Percentiles rank a stretch among this genome's conserved stretches.
Conservation (phyloP, 2,888 invertebrate species). For the Xestia c-nigrum region DNA sequence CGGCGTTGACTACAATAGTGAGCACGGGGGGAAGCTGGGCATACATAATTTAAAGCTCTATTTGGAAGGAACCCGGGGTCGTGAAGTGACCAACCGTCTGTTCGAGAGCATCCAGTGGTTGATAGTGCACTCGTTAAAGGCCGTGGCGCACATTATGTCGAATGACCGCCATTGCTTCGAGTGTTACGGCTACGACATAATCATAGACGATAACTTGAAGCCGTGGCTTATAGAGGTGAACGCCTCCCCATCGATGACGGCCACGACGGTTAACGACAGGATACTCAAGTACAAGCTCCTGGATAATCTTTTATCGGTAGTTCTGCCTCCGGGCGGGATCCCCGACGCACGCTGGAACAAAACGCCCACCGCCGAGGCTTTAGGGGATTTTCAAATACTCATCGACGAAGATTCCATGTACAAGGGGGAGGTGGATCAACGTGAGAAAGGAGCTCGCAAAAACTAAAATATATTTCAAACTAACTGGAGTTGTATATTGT, state of each 20-base stretch:
- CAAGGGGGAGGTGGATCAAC: slow-evolving; percentile 86
- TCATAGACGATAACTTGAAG: slow-evolving; percentile 97
- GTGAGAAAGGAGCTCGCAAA: slow-evolving; percentile 58
- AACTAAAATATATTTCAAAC: slow-evolving; percentile 29
- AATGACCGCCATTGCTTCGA: slow-evolving; percentile 97
- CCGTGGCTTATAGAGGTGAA: slow-evolving; percentile 98
- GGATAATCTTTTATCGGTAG: slow-evolving; percentile 97
- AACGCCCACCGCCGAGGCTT: slow-evolving; percentile 92
- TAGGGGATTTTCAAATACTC: slow-evolving; percentile 94
- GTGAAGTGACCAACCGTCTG: slow-evolving; percentile 95
- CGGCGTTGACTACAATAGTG: slow-evolving; percentile 96
- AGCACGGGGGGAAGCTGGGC: slow-evolving; percentile 98
- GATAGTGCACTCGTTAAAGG: slow-evolving; percentile 97
- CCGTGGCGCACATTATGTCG: slow-evolving; percentile 97
- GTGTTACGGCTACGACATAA: slow-evolving; percentile 98
- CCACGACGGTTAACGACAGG: slow-evolving; percentile 97
- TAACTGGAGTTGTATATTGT: too few species aligned
- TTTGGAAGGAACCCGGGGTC: slow-evolving; percentile 97
- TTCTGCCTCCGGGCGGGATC: slow-evolving; percentile 95
- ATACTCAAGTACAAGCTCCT: slow-evolving; percentile 98
- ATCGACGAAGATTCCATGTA: slow-evolving; percentile 94
- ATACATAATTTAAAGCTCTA: slow-evolving; percentile 96
- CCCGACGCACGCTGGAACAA: slow-evolving; percentile 97
- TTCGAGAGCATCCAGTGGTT: slow-evolving; percentile 97
- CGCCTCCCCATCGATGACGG: slow-evolving; percentile 97